These are phyloP conservation scores for Artemia sinica DNA, from an alignment of 2,888 invertebrate species.

Conservation along the genomic window DNA sequence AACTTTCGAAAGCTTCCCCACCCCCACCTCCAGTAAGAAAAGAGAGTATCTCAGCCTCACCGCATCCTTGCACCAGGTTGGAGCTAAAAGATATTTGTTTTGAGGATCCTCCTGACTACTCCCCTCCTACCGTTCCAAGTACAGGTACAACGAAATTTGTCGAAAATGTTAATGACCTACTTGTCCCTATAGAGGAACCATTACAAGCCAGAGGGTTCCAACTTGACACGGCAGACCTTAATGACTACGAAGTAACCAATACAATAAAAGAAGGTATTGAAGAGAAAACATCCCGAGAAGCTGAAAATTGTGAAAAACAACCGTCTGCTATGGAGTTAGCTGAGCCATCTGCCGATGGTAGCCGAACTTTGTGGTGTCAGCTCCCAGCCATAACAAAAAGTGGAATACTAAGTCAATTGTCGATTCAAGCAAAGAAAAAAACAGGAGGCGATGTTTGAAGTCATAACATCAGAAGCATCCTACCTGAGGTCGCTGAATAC, in stretches of 20 bases:
- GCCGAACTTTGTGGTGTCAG: conserved; percentile 78
- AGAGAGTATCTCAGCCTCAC: neutral
- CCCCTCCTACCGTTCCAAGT: neutral
- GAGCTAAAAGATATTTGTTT: neutral
- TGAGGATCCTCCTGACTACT: neutral
- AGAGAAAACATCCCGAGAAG: conserved; percentile 34
- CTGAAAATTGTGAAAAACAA: conserved; percentile 34
- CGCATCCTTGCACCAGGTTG: neutral
- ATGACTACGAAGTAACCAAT: conserved; percentile 55
- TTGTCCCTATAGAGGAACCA: too few relatives aligned
- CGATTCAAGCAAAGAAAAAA: conserved; percentile 63
- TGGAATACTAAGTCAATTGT: conserved; percentile 58
- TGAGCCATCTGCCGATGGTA: conserved; percentile 27
- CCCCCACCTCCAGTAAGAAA: neutral
- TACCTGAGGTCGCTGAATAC: conserved; percentile 84
- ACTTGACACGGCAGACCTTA: too few relatives aligned
- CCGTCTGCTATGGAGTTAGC: conserved; percentile 30
- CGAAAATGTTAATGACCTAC: too few relatives aligned
- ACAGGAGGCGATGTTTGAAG: conserved; percentile 96
- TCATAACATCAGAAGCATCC: conserved; percentile 90
- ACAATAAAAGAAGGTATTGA: neutral
- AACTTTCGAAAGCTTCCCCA: neutral
- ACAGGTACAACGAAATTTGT: too few relatives aligned
- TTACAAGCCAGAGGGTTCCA: too few relatives aligned
- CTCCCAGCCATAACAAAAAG: conserved; percentile 75